phyloP scores from a whole-genome alignment of 2,113 vertebrate genomes.

The Gymnobelideus leadbeateri region DNA sequence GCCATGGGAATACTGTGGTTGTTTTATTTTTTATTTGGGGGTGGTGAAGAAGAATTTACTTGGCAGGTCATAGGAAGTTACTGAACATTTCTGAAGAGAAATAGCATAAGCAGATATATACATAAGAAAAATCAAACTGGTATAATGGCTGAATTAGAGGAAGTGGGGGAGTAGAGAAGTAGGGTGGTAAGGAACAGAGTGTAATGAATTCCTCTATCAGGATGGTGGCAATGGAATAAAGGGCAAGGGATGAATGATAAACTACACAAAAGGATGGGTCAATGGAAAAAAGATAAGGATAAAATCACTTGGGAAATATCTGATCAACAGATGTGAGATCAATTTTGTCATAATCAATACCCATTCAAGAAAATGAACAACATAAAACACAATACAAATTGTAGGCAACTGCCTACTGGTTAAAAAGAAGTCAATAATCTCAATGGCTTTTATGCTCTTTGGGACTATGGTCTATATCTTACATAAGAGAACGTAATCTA shows the following conservation, averaged over 20 bases:
- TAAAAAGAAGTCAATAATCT: background rate
- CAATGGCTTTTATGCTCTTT: background rate
- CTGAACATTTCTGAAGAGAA: background rate
- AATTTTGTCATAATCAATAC: background rate
- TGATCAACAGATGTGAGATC: background rate
- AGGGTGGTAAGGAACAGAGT: background rate
- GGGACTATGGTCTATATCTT: background rate
- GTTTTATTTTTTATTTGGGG: background rate
- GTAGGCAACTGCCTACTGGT: background rate
- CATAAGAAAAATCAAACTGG: background rate
- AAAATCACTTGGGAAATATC: background rate
- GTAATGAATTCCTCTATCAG: background rate
- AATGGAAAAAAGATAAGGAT: background rate
- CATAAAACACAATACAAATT: slow-evolving; percentile 14
- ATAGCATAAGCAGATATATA: background rate
- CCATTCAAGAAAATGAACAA: background rate
- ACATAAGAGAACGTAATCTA: background rate
- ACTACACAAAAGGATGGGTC: slow-evolving; percentile 21
- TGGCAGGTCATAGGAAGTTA: background rate
- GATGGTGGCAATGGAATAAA: background rate
- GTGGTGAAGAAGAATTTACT: background rate
- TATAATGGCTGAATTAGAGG: background rate
- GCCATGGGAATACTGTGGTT: background rate
- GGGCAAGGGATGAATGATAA: background rate
- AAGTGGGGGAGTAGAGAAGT: background rate